A percentile compares a stretch with the other conserved stretches of the same genome.
These are phyloP conservation scores for Drosophila melanica DNA, from an alignment of 1,140 invertebrate genomes.

Conservation along the genomic window DNA sequence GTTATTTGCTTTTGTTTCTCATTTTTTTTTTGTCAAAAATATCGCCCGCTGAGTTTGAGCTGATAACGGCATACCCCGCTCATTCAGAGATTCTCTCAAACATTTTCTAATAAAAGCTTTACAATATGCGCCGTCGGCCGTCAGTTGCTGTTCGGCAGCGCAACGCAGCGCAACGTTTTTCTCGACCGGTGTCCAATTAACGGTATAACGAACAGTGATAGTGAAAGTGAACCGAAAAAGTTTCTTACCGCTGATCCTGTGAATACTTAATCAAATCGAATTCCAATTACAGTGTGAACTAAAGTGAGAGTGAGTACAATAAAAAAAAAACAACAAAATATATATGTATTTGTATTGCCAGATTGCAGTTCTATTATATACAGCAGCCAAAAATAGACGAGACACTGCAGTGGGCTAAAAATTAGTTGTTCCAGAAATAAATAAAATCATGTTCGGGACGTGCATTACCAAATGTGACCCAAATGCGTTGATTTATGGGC, in stretches of 20 bases:
- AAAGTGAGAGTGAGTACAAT: slow-evolving; percentile 39
- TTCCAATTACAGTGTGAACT: slow-evolving; percentile 22
- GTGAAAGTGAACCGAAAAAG: slow-evolving; percentile 34
- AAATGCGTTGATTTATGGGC: slow-evolving; percentile 39
- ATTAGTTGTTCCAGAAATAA: slow-evolving; percentile 71
- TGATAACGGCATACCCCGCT: slow-evolving; percentile 35
- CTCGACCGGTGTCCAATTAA: slow-evolving; percentile 5
- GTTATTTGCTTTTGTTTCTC: not conserved
- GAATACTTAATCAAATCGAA: slow-evolving; percentile 13
- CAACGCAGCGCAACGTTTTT: slow-evolving; percentile 51
- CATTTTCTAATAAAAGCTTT: slow-evolving; percentile 64
- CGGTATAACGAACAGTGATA: slow-evolving; percentile 21
- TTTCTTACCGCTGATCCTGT: slow-evolving; percentile 25
- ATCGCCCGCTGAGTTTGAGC: not conserved
- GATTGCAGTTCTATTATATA: slow-evolving; percentile 29
- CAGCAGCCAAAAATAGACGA: slow-evolving; percentile 44
- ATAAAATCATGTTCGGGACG: slow-evolving; percentile 55
- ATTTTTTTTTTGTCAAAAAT: slow-evolving; percentile 30
- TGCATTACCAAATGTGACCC: slow-evolving; percentile 39
- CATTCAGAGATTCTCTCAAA: slow-evolving; percentile 4
- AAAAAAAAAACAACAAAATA: not conserved
- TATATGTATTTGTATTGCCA: not conserved
- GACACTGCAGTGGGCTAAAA: slow-evolving; percentile 29
- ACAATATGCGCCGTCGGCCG: slow-evolving; percentile 29
- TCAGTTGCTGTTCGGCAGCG: slow-evolving; percentile 69